These are phyloP conservation scores for Gymnocheta viridis DNA, from an alignment of 2,888 invertebrate genomes.

Conservation along the genomic window DNA sequence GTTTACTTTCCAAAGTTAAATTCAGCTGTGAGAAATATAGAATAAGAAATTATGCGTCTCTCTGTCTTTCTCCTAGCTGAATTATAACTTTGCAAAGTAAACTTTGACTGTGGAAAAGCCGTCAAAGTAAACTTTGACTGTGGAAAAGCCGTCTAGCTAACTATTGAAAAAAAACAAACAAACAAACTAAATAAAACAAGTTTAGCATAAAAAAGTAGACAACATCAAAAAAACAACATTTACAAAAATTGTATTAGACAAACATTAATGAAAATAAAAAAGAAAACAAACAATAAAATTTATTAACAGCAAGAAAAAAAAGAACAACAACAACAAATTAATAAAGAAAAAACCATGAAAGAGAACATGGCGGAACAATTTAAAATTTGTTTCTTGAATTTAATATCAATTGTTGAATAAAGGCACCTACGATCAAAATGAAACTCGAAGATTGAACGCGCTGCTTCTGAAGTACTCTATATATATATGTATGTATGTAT, in stretches of 20 bases:
- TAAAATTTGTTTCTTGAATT: conserved; percentile 30
- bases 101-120: too few relatives aligned
- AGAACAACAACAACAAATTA: neutral
- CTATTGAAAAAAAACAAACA: neutral
- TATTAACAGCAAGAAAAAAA: conserved; percentile 47
- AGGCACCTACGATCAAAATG: conserved; percentile 54
- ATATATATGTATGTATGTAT: too few relatives aligned
- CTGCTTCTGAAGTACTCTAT: conserved; percentile 17
- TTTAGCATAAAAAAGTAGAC: conserved; percentile 47
- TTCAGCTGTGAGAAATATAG: too few relatives aligned
- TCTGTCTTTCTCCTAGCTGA: too few relatives aligned
- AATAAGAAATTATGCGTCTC: too few relatives aligned
- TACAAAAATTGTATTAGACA: conserved; percentile 57
- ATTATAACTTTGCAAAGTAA: too few relatives aligned
- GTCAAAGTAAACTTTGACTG: too few relatives aligned
- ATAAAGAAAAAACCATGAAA: conserved; percentile 21
- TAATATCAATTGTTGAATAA: conserved; percentile 26
- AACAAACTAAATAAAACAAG: neutral
- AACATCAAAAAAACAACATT: conserved; percentile 65
- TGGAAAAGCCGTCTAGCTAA: too few relatives aligned
- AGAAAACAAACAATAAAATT: conserved; percentile 14
- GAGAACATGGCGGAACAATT: conserved; percentile 21
- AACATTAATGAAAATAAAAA: conserved; percentile 41
- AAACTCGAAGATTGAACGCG: conserved; percentile 24
- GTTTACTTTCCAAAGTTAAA: too few relatives aligned